Base-by-base conservation (phyloP, 2,797 vertebrate species). In the Hybognathus amarus region DNA sequence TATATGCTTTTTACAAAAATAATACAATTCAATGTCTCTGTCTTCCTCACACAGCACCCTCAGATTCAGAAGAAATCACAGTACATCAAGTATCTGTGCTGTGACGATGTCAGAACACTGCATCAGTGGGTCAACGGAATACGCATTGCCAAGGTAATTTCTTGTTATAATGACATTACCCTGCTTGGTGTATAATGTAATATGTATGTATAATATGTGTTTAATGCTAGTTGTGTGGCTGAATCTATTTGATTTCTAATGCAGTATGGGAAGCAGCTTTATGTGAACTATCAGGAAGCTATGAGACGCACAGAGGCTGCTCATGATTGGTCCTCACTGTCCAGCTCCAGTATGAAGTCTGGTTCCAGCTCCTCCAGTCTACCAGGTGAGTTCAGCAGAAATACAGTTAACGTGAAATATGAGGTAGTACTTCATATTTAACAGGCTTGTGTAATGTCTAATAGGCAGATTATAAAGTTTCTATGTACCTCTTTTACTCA, bases 11-110 rank as follows among this genome's bases (percentile, higher is more conserved):
- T 15, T 36, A 18, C 13, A 20, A n/a, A 76, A 8, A 24, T 15
- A 27, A 27, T 76, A 9, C 8, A n/a, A 18, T 73, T 15, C 18
- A 40, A 63, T 56, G 20, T 38, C 15, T 83, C 20, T 40, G 9
- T 5, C 77, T 80, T 77, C 42, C 5, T 59, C 71, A 9, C 61
- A 4, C 82, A 99, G 98, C 97, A 99, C 87, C 97, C 97, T 86
- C 98, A 99, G 92, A 99, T 99, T 89, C 98, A 99, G 92, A 99
- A 99, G 93, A 99, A 99, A 90, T 99, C 97, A 17, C 98, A 99
- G 90, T 99, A 99, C 91, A 98, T 99, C 89, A 98, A 97, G 89
- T 99, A 99, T 77, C 95, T 99, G 82, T 99, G 98, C 88, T 99
- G 98, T 85, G 98, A 99, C 76, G 98, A 99, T 52, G 91, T 97